A percentile compares a stretch with the other conserved stretches of the same genome.
These are phyloP conservation scores for Dolomedes plantarius DNA, from an alignment of 2,888 invertebrate genomes.

Conservation along the genomic window DNA sequence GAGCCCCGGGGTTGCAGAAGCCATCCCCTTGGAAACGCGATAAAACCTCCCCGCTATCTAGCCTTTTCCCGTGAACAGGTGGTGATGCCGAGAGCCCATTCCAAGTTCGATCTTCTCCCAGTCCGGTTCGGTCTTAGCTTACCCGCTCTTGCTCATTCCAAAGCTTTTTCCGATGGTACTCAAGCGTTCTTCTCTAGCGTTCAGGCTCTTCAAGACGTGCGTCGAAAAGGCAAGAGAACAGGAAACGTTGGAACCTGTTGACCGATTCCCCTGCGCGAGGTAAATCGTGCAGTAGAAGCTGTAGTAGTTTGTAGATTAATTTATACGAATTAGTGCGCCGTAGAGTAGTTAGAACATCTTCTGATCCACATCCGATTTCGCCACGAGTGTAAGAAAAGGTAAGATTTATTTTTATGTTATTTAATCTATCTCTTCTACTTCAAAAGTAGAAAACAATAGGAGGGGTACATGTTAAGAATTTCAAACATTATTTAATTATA, in stretches of 20 bases:
- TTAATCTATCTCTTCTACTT: too few relatives aligned
- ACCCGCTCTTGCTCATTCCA: background rate
- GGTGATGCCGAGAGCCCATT: background rate
- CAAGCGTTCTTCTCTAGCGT: conserved; percentile 26
- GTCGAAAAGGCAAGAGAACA: conserved; percentile 65
- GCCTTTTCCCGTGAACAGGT: background rate
- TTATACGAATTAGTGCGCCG: background rate
- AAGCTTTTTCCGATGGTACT: conserved; percentile 57
- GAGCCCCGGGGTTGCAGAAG: too few relatives aligned
- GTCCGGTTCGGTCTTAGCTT: background rate
- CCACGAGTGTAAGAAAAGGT: background rate
- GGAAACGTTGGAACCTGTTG: conserved; percentile 56
- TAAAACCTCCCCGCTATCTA: background rate
- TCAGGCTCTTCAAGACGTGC: conserved; percentile 34
- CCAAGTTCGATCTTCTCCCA: background rate
- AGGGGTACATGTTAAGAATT: too few relatives aligned
- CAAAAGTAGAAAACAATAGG: too few relatives aligned
- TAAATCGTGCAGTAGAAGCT: background rate
- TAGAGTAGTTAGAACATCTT: background rate
- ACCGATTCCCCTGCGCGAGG: background rate
- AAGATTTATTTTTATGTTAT: background rate
- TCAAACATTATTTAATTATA: too few relatives aligned
- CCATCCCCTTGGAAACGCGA: background rate
- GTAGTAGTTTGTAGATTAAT: background rate
- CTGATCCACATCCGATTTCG: background rate